phyloP scores from a whole-genome alignment of 2,797 vertebrate species.

The Synanceia verrucosa region DNA sequence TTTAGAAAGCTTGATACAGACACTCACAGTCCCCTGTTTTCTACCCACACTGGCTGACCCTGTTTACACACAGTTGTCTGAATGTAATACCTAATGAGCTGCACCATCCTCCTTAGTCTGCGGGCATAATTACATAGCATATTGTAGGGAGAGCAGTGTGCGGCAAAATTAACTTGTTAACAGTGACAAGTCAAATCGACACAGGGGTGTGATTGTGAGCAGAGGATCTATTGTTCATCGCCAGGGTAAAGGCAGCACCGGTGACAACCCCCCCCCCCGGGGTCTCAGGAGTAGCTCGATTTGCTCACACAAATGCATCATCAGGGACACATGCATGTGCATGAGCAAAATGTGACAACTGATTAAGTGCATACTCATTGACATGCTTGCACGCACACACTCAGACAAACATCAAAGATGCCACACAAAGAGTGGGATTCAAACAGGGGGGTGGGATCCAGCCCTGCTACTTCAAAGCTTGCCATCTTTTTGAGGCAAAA shows the following conservation, averaged over 20 bases:
- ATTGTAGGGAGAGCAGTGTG: constrained; percentile 10
- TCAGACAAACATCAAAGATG: constrained; percentile 70
- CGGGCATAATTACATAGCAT: constrained; percentile 6
- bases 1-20: constrained; percentile 24
- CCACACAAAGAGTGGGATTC: constrained; percentile 69
- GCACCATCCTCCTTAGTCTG: constrained; percentile 25
- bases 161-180: constrained; percentile 29
- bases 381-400: constrained; percentile 22
- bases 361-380: constrained; percentile 23
- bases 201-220: neutral
- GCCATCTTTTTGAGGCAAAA: constrained; percentile 76
- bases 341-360: constrained; percentile 13
- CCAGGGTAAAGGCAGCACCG: neutral
- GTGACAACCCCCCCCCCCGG: neutral
- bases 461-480: constrained; percentile 78
- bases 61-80: constrained; percentile 38
- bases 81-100: constrained; percentile 40
- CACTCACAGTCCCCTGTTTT: constrained; percentile 27
- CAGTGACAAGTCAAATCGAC: constrained; percentile 26
- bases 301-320: constrained; percentile 7
- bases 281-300: neutral
- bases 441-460: constrained; percentile 66
- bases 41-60: constrained; percentile 41
- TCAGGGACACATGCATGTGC: constrained; percentile 16
- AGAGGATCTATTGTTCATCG: constrained; percentile 1